These are phyloP conservation scores for Tragelaphus scriptus DNA, from an alignment of 2,113 vertebrate species.

Conservation along the genomic window DNA sequence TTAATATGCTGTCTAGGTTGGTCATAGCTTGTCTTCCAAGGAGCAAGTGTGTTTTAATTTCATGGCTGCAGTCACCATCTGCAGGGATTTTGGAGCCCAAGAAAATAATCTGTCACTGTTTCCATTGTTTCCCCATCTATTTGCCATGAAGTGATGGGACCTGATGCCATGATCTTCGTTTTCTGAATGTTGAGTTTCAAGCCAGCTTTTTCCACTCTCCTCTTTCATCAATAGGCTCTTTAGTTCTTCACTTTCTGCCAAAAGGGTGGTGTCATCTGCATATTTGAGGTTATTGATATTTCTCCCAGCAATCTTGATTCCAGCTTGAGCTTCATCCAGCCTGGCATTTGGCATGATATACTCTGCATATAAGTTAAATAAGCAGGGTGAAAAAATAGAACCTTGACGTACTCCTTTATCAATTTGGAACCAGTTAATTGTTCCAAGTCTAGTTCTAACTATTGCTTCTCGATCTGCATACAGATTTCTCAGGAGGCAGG, in stretches of 20 bases:
- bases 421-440: background rate
- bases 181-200: background rate
- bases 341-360: background rate
- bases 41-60: background rate
- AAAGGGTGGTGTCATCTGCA: background rate
- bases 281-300: background rate
- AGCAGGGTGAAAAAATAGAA: background rate
- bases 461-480: background rate
- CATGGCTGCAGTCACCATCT: background rate
- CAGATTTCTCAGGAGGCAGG: background rate
- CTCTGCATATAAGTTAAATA: background rate
- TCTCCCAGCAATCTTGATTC: background rate
- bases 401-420: background rate
- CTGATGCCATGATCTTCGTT: background rate
- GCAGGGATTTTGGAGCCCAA: background rate
- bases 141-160: background rate
- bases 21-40: background rate
- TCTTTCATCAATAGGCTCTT: background rate
- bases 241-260: background rate
- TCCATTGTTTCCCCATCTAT: background rate
- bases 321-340: background rate
- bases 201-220: background rate
- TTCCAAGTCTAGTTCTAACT: background rate
- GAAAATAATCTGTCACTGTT: background rate
- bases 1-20: background rate